A percentile compares a stretch with the other conserved stretches of the same genome.
These are phyloP conservation scores for Drosophila murphyi DNA, from an alignment of 1,140 invertebrate species.

Conservation along the genomic window DNA sequence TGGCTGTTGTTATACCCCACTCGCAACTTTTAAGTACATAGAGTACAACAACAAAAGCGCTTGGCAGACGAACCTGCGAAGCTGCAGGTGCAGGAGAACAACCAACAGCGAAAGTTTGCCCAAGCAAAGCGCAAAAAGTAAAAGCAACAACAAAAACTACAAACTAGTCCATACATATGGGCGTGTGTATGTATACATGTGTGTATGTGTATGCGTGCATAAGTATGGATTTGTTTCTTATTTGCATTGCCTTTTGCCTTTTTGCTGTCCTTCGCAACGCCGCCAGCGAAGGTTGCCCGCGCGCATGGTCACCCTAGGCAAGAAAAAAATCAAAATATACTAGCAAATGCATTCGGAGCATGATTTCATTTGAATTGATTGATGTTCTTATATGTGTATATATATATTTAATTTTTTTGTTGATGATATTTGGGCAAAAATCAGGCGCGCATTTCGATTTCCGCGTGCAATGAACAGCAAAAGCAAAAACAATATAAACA, in stretches of 20 bases:
- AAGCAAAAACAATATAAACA: conserved; percentile 8
- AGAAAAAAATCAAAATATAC: conserved; percentile 16
- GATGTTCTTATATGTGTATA: conserved; percentile 15
- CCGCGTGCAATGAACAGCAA: conserved; percentile 23
- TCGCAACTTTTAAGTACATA: background rate
- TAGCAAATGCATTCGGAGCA: conserved; percentile 19
- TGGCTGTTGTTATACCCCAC: background rate
- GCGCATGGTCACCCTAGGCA: conserved; percentile 38
- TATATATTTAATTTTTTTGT: conserved; percentile 21
- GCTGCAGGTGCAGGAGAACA: conserved; percentile 14
- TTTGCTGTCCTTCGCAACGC: conserved; percentile 38
- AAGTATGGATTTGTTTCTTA: background rate
- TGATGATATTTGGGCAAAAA: conserved; percentile 5
- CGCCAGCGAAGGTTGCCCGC: conserved; percentile 40
- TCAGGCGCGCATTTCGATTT: conserved; percentile 40
- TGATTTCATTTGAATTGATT: conserved; percentile 33
- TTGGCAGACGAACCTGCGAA: background rate
- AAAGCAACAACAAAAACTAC: background rate
- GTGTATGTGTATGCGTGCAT: background rate
- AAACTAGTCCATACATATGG: background rate
- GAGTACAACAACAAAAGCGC: conserved; percentile 21
- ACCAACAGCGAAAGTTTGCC: conserved; percentile 43
- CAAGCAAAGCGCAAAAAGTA: conserved; percentile 13
- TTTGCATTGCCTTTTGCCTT: conserved; percentile 11
- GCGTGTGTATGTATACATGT: too few relatives aligned